A percentile compares a stretch with the other conserved stretches of the same genome.
Evolutionary conservation across 2,113 vertebrate genomes (phyloP).

Genomic region (Acrocephalus arundinaceus): DNA sequence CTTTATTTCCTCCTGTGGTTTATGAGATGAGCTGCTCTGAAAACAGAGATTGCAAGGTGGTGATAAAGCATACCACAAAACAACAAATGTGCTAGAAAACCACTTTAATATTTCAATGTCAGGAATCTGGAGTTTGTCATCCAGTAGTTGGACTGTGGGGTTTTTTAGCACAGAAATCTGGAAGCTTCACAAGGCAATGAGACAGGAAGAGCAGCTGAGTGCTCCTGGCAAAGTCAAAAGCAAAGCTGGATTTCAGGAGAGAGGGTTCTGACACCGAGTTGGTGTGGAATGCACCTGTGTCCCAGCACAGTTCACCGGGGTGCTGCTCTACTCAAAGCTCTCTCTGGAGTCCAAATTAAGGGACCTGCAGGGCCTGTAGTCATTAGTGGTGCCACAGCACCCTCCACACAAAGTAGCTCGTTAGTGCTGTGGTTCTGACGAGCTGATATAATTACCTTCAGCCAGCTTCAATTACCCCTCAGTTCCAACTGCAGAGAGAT

Average conservation of each 20-base stretch:
- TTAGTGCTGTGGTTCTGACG: neutral
- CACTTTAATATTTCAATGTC: neutral
- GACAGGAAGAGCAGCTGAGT: neutral
- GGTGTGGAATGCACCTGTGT: neutral
- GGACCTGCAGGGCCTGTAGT: neutral
- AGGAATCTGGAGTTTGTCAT: neutral
- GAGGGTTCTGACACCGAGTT: neutral
- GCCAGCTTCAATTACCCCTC: neutral
- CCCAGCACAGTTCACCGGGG: neutral
- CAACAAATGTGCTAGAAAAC: neutral
- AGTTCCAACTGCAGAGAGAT: neutral
- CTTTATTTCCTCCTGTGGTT: neutral
- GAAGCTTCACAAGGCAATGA: neutral
- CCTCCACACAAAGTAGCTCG: neutral
- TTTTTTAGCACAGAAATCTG: neutral
- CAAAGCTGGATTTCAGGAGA: neutral
- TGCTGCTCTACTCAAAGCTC: neutral
- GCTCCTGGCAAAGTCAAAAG: neutral
- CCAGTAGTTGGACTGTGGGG: accelerated
- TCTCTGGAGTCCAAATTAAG: neutral
- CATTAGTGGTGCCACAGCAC: neutral
- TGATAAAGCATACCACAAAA: neutral
- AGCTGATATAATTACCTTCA: neutral
- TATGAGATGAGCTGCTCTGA: neutral
- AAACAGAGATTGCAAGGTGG: neutral